These are phyloP conservation scores for Drosophila emarginata DNA, from an alignment of 2,888 invertebrate species.

Conservation along the genomic window DNA sequence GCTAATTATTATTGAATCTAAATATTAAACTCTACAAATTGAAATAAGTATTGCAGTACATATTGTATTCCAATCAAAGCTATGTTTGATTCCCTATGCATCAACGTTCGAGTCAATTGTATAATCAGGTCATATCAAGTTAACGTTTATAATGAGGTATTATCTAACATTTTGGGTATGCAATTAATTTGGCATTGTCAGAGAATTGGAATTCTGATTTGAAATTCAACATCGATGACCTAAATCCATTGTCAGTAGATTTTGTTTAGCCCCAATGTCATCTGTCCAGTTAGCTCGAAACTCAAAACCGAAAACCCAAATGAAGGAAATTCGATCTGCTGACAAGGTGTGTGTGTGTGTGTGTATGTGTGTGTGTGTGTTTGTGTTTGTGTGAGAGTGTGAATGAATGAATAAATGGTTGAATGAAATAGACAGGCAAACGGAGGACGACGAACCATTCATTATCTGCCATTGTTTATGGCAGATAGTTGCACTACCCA, in stretches of 20 bases:
- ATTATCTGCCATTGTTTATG: conserved; percentile 7
- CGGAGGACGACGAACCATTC: conserved; percentile 4
- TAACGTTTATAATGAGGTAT: not conserved
- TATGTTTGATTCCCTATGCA: not conserved
- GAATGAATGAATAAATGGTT: not conserved
- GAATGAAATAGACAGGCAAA: not conserved
- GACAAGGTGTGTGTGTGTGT: not conserved
- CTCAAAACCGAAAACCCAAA: not conserved
- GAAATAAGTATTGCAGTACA: no score
- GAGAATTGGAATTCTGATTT: not conserved
- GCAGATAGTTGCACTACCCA: conserved; percentile 1
- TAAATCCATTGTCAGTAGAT: not conserved
- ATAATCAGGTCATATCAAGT: not conserved
- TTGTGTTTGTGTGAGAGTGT: not conserved
- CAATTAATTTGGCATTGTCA: not conserved
- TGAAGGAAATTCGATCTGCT: conserved; percentile 2
- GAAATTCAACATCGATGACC: not conserved
- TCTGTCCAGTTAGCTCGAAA: not conserved
- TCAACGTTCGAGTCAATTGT: no score
- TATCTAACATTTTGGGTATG: not conserved
- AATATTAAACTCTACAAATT: no score
- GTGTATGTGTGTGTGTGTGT: not conserved
- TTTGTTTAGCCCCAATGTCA: not conserved
- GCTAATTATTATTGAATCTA: no score
- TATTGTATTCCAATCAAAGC: no score